Evolutionary conservation across 2,888 invertebrate genomes (phyloP), one percentile per base, ranked within the genome.

Genomic region (Nycteola revayana): DNA sequence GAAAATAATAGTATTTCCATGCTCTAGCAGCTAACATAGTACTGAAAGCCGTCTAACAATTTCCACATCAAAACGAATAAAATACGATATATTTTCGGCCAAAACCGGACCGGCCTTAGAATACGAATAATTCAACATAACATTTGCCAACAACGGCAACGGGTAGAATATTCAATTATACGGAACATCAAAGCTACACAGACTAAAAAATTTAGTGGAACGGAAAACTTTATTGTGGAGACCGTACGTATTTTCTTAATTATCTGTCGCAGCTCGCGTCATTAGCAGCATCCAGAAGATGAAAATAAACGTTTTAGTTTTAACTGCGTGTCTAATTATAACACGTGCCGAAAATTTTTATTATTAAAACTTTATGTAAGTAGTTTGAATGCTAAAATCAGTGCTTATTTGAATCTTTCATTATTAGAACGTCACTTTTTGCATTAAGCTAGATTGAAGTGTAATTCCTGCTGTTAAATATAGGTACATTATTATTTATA

Each of bases 121-220:
- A 24, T 9, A 9, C 5, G 21, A 24, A 24, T 9, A 9, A 24
- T 24, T 9, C 9, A 24, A 2, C 3, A 2, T 3, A 5, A 6
- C 9, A 8, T 31, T 25, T 32, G 21, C 10, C 33, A 26, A 8
- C 6, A 25, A 25, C 6, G 28, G n/a, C 25, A 27, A 4, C 7
- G 4, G 1, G 21, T 21, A 17, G 21, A 28, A 24, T 25, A 25
- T 35, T 27, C 14, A 40, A 44, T 39, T 32, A 47, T 49, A 38
- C 18, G 20, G 8, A 40, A 57, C 39, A 48, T 57, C 54, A 55
- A 55, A 52, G 47, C 17, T 11, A 6, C 20, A 21, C 7, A 21
- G 9, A 18, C 1, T 6, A 27, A 1, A 7, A 24, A 25, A 18
- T 20, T 21, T 1, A 27, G 22, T 36, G 11, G 31, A 9, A 32